These are phyloP conservation scores for Python bivittatus DNA, from an alignment of 2,113 vertebrate genomes.

Conservation along the genomic window DNA sequence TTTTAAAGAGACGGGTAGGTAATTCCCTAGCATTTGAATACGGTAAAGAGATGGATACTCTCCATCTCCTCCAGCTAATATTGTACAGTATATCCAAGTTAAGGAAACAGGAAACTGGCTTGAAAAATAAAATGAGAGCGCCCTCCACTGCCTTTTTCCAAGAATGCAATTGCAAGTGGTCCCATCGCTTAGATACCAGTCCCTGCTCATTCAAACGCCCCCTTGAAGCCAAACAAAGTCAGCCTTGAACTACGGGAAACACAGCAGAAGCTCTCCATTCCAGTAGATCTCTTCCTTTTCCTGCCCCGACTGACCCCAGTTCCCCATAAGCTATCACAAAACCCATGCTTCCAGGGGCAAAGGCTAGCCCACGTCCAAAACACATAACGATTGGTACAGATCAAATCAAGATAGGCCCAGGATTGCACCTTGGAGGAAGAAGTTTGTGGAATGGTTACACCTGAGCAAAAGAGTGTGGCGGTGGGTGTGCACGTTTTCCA, in stretches of 20 bases:
- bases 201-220: not conserved
- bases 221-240: not conserved
- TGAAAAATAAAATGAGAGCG: conserved; percentile 52
- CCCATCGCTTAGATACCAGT: not conserved
- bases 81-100: too few relatives aligned
- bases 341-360: too few relatives aligned
- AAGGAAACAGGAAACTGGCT: not conserved
- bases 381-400: too few relatives aligned
- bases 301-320: not conserved
- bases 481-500: too few relatives aligned
- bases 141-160: conserved; percentile 55
- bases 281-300: not conserved
- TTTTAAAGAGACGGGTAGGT: not conserved
- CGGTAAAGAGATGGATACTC: not conserved
- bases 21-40: not conserved
- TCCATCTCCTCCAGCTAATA: not conserved
- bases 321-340: not conserved
- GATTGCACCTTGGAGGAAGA: too few relatives aligned
- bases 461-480: too few relatives aligned
- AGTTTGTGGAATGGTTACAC: too few relatives aligned
- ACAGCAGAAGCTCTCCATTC: not conserved
- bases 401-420: too few relatives aligned
- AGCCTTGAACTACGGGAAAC: not conserved
- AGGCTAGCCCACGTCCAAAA: too few relatives aligned
- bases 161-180: not conserved